Conservation (phyloP, 1,140 invertebrate genomes). For the Euglossa dilemma region DNA sequence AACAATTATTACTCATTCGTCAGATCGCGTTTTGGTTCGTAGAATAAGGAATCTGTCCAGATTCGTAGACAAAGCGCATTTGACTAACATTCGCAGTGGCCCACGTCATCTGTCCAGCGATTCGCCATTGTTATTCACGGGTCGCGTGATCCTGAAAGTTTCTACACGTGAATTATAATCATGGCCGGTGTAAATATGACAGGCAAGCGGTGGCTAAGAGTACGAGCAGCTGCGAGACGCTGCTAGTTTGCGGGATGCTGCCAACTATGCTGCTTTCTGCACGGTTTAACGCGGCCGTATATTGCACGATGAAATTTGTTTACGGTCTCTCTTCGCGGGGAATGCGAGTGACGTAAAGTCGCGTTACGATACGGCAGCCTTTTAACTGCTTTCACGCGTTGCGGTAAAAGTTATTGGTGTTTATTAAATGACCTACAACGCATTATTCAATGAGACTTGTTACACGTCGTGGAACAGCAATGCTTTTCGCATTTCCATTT, state of each 20-base stretch:
- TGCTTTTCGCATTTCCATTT: too few species aligned
- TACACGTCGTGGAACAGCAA: not conserved
- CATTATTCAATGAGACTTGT: not conserved
- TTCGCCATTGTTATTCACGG: not conserved
- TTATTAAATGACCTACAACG: not conserved
- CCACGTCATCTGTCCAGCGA: not conserved
- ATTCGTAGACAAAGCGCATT: too few species aligned
- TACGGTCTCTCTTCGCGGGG: not conserved
- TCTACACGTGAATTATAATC: not conserved
- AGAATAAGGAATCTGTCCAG: too few species aligned
- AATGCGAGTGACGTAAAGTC: not conserved
- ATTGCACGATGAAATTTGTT: slow-evolving; percentile 1
- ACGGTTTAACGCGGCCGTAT: not conserved
- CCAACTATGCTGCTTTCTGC: not conserved
- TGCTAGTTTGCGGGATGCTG: not conserved
- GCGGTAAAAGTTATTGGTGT: not conserved
- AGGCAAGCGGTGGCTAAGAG: not conserved
- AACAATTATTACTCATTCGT: too few species aligned
- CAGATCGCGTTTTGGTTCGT: too few species aligned
- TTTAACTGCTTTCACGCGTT: not conserved
- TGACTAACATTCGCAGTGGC: not conserved
- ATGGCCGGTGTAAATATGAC: not conserved
- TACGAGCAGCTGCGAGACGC: not conserved
- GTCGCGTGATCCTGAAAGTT: not conserved
- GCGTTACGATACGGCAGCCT: too few species aligned